Base-by-base conservation (phyloP, 2,888 invertebrate species). In the Panzeria rudis region DNA sequence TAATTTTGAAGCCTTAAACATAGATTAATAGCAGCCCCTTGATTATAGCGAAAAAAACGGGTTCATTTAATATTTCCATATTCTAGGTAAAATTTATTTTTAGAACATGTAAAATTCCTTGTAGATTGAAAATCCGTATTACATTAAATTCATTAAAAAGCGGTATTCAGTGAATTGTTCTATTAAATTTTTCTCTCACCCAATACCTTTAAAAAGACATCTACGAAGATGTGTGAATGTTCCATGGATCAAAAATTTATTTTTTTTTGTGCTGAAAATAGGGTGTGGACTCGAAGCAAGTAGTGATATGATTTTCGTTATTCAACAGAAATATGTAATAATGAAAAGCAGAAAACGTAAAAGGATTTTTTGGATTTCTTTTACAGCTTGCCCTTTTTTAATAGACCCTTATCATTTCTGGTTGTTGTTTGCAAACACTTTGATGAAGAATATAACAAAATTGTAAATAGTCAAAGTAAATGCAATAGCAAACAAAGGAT, bases 381-480 rank as follows among this genome's bases (percentile, higher is more conserved):
- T 41, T 69, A 52, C 44, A 61, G 2, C n/a, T 68, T 69, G 84
- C 15, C 76, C 80, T 69, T 76, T 82, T 66, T 80, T 38, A 77
- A 77, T 35, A 77, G 72, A 80, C 81, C 84, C 84, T 68, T 79
- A 79, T 79, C 68, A 68, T 61, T 61, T 73, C 68, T 72, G 54
- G 41, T 50, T 69, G 61, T 54, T 68, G 62, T 54, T 68, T 35
- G 56, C 32, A 44, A 64, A 25, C 3, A 54, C 47, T 66, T 47
- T 44, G 61, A 32, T 62, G 29, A 62, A 78, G 69, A 52, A n/a
- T 15, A 41, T 23, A 38, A 38, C 38, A 52, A 23, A 25, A 64
- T 56, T 64, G 29, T 41, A 35, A 66, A 64, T 15, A 64, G 25
- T 32, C 11, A 38, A 75, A 73, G 17, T 38, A 44, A 44, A 35